Base-by-base conservation (phyloP, 1,140 invertebrate species). In the Phenacoccus solenopsis region DNA sequence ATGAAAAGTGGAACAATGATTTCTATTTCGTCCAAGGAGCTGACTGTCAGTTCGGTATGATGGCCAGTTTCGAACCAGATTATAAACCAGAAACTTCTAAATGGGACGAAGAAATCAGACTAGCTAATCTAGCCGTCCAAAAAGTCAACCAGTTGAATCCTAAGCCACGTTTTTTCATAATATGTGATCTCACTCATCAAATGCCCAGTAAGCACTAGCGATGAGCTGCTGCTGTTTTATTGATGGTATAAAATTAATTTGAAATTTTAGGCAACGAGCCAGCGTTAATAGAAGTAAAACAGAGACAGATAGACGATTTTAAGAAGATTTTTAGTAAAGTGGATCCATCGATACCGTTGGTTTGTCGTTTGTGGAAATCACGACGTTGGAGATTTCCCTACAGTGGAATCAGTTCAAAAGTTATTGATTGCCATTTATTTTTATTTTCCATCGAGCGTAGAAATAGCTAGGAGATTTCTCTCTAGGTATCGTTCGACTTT, bases 301-400 rank as follows among this genome's bases (percentile, higher is more conserved):
- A 74, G 38, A 35, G 73, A 38, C 82, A 84, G 74, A 77, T 80
- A 67, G 69, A 72, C 22, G 81, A 82, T 71, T 83, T 84, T 69
- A 78, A 78, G 24, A 72, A 75, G 69, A 73, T 81, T 1, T 82
- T 83, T 69, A 73, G 72, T 22, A 76, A 79, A 22, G 70, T 85
- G 7, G 75, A 83, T 73, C 74, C 75, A 9, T 72, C 76, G 1
- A 81, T 85, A 28, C 80, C 82, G 35, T 70, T 84, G 56, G 76
- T 85, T 67, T 84, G 82, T n/a, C 71, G 78, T 85, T 20, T 83
- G 83, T 74, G 84, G 84, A 1, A 85, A 85, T 75, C 84, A 85
- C 74, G 84, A 85, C 74, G 74, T 85, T 10, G 82, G 83, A 1
- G 77, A 85, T 71, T 74, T 70, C 7, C 84, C 84, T 30, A 82